Base-by-base conservation (phyloP, 1,140 invertebrate genomes). In the Mercenaria mercenaria region DNA sequence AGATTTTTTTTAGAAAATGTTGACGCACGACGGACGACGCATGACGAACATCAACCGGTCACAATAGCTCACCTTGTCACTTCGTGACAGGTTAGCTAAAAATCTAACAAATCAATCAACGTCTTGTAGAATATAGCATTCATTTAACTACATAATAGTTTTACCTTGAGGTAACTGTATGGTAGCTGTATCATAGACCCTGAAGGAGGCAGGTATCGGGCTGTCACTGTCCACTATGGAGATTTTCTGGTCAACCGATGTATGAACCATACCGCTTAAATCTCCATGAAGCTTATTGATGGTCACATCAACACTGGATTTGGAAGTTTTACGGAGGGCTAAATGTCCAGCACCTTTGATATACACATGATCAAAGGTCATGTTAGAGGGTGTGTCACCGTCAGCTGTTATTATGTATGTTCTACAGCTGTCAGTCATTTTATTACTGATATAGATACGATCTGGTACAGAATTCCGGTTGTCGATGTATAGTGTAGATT, bases 151-250 rank as follows among this genome's bases (percentile, higher is more conserved):
- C n/a, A n/a, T n/a, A n/a, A n/a, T n/a, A n/a, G n/a, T n/a, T n/a
- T n/a, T 88, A 94, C 94, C 92, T 83, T 56, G 18, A 29, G 94
- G 94, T 43, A 94, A 85, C 37, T 67, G 91, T 61, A 94, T 64
- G 6, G 88, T 72, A 13, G 92, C 76, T 37, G 87, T 84, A 43
- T 91, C 84, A 87, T 94, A 94, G 0, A 94, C 92, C 59, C 92
- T 91, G 74, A 94, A 92, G 13, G 92, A 92, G 20, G 91, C 80
- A 20, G 94, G 93, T 87, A 94, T 93, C 8, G 94, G 94, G 29
- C 77, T 83, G 29, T 92, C 92, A 88, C 92, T 91, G 61, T 92
- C 91, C 13, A 76, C n/a, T 20, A 94, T 89, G 0, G 61, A 77
- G 0, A 94, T 87, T 20, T 88, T 85, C 83, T 93, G 93, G 32